Percentiles rank a stretch among this genome's conserved stretches.
phyloP scores from a whole-genome alignment of 2,888 invertebrate genomes.

The Apamea sordens region DNA sequence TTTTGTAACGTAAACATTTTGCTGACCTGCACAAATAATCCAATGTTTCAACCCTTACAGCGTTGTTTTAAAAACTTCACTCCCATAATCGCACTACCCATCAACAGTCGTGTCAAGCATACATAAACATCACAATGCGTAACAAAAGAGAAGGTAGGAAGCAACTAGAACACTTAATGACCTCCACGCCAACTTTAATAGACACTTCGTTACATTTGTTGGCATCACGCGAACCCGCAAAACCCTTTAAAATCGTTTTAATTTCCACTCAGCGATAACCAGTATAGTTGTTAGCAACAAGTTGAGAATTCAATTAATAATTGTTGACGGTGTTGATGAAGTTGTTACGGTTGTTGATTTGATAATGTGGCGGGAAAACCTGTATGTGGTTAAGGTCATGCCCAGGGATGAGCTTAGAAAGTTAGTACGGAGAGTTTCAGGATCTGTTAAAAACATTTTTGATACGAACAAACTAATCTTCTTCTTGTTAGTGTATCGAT shows the following conservation, averaged over 20 bases:
- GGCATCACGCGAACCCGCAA: slow-evolving; percentile 62
- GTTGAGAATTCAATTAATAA: slow-evolving; percentile 59
- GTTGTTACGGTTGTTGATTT: slow-evolving; percentile 23
- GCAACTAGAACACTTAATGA: slow-evolving; percentile 68
- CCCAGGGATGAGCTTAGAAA: not conserved
- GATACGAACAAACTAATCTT: not conserved
- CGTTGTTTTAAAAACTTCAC: not conserved
- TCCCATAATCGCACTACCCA: slow-evolving; percentile 13
- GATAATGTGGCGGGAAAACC: not conserved
- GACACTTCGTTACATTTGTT: slow-evolving; percentile 62
- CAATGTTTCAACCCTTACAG: not conserved
- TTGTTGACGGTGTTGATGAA: slow-evolving; percentile 35
- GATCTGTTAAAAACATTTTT: not conserved
- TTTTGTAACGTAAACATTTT: not conserved
- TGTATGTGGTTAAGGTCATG: not conserved
- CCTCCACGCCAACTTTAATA: slow-evolving; percentile 67
- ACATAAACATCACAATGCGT: slow-evolving; percentile 56
- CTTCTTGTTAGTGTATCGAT: not conserved
- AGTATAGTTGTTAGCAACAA: slow-evolving; percentile 56
- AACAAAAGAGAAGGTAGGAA: slow-evolving; percentile 58
- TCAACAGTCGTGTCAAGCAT: slow-evolving; percentile 46
- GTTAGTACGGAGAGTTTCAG: too few relatives aligned
- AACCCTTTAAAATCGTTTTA: slow-evolving; percentile 61
- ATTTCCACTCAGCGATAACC: slow-evolving; percentile 55
- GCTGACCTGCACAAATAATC: not conserved